Evolutionary conservation across 2,797 vertebrate species (phyloP).

Genomic region (Echeneis naucrates): DNA sequence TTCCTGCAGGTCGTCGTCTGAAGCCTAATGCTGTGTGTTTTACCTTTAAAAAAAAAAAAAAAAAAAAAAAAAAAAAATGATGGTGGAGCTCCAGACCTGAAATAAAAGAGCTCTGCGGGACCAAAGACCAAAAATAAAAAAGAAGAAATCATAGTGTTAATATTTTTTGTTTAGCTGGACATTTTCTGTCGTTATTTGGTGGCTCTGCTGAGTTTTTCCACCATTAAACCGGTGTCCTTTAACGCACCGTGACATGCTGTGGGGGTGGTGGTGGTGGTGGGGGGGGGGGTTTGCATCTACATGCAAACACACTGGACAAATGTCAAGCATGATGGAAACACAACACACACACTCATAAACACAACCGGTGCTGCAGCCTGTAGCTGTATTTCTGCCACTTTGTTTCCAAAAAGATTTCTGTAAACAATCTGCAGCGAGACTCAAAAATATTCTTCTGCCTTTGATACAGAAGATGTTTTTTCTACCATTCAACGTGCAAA

Average conservation of each 20-base stretch:
- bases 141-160: too few species aligned
- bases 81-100: slow-evolving; percentile 26
- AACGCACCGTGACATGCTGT: not conserved
- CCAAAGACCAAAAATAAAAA: not conserved
- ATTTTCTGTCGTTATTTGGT: not conserved
- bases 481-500: not conserved
- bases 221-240: not conserved
- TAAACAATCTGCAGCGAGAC: not conserved
- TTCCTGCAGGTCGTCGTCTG: slow-evolving; percentile 19
- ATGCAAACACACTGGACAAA: not conserved
- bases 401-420: not conserved
- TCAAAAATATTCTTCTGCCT: not conserved
- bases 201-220: not conserved
- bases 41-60: too few species aligned
- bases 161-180: too few species aligned
- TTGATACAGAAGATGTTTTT: too few species aligned
- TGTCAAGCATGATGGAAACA: slow-evolving; percentile 18
- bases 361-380: slow-evolving; percentile 5
- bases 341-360: slow-evolving; percentile 28
- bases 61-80: too few species aligned
- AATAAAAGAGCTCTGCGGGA: not conserved
- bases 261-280: too few species aligned
- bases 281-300: too few species aligned
- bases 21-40: slow-evolving; percentile 11
- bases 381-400: not conserved